phyloP scores from a whole-genome alignment of 2,797 vertebrate species.

The Bothrops alternatus region DNA sequence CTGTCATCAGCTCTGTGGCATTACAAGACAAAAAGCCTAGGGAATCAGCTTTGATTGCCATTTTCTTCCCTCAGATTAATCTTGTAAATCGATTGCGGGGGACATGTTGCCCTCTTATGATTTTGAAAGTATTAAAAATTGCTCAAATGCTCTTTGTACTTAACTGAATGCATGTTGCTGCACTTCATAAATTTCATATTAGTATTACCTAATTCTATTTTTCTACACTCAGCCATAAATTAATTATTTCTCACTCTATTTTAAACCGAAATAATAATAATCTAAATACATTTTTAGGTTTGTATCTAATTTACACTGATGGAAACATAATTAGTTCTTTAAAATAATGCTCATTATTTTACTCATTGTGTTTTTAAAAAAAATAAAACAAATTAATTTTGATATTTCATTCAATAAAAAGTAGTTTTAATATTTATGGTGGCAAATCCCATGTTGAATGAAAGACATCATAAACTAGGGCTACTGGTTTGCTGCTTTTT shows the following conservation, averaged over 20 bases:
- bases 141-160: neutral
- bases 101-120: neutral
- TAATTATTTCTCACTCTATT: neutral
- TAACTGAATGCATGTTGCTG: neutral
- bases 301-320: neutral
- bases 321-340: neutral
- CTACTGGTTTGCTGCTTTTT: neutral
- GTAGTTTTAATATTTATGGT: slow-evolving; percentile 2
- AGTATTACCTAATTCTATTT: neutral
- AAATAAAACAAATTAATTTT: neutral
- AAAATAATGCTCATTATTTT: neutral
- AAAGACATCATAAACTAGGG: slow-evolving; percentile 18
- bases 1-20: too few relatives aligned
- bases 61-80: neutral
- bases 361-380: neutral
- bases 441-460: neutral
- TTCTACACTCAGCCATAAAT: neutral
- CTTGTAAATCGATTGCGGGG: neutral
- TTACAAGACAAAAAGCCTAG: neutral
- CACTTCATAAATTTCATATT: neutral
- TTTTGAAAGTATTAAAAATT: neutral
- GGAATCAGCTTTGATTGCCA: neutral
- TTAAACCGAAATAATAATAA: neutral
- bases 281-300: neutral
- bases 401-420: slow-evolving; percentile 4